Conservation (phyloP, 2,797 vertebrate species). For the Hippoglossus hippoglossus region DNA sequence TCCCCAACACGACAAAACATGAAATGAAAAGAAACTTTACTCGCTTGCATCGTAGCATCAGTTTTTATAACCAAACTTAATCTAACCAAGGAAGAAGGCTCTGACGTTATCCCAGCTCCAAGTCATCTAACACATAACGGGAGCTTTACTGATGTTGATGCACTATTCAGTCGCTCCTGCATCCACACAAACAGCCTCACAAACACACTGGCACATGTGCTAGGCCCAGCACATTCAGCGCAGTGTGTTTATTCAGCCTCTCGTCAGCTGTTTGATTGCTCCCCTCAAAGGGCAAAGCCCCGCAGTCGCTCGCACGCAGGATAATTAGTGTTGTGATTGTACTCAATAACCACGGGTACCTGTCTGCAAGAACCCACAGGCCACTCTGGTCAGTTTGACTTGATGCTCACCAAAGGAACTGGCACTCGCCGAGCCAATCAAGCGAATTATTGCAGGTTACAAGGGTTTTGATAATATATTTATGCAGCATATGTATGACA, state of each 20-base stretch:
- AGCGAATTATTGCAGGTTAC: conserved; percentile 77
- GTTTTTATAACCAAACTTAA: conserved; percentile 2
- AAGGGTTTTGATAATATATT: conserved; percentile 75
- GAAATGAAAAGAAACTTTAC: neutral
- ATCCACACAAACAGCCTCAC: conserved; percentile 15
- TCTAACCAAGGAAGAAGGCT: neutral
- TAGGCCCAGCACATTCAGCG: conserved; percentile 56
- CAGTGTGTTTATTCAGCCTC: conserved; percentile 81
- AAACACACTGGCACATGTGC: conserved; percentile 18
- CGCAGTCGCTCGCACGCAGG: conserved; percentile 76
- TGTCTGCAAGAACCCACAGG: conserved; percentile 68
- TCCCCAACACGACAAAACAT: conserved; percentile 22
- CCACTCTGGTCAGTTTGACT: conserved; percentile 77
- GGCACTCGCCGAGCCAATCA: conserved; percentile 70
- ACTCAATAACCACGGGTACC: conserved; percentile 69
- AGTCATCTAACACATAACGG: conserved; percentile 19
- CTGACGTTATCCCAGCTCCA: neutral
- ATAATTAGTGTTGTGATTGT: conserved; percentile 82
- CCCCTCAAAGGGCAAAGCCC: conserved; percentile 83
- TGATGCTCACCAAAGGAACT: conserved; percentile 67
- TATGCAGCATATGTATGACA: conserved; percentile 74
- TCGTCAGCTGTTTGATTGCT: conserved; percentile 85
- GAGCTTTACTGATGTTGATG: conserved; percentile 30
- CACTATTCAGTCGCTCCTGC: conserved; percentile 9
- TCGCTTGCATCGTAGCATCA: conserved; percentile 6